These are phyloP conservation scores for Globia sparganii DNA, from an alignment of 2,888 invertebrate genomes.

Conservation along the genomic window DNA sequence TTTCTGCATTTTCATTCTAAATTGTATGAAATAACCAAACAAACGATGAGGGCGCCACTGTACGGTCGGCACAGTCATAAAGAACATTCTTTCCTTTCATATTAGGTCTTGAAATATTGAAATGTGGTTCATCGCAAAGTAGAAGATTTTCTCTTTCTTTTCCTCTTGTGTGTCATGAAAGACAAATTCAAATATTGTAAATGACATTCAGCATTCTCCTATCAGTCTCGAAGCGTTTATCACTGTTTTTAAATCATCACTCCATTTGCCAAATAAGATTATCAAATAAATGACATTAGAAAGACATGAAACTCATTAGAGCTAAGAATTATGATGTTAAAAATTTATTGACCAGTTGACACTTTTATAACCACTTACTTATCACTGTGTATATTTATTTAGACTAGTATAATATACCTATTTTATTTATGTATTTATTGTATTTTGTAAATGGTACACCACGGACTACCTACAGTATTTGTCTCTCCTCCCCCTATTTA, in stretches of 20 bases:
- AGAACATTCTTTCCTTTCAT: no score
- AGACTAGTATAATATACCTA: no score
- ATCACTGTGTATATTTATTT: conserved; percentile 31
- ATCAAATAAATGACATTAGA: neutral
- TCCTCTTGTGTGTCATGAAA: neutral
- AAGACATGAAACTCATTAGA: neutral
- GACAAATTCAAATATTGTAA: neutral
- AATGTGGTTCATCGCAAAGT: neutral
- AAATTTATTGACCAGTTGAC: conserved; percentile 2
- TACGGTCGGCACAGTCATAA: no score
- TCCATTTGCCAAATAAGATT: neutral
- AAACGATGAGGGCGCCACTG: no score
- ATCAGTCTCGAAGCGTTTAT: neutral
- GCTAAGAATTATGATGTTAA: conserved; percentile 11
- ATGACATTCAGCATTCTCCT: neutral
- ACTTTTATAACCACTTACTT: neutral
- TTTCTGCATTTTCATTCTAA: no score
- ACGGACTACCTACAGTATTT: no score
- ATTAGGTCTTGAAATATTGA: neutral
- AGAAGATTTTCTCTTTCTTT: neutral
- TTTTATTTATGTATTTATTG: no score
- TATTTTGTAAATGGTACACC: no score
- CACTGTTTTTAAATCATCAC: neutral
- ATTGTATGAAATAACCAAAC: no score
- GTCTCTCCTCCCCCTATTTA: no score